phyloP scores from a whole-genome alignment of 1,140 invertebrate species.

The Macrosteles quadrilineatus region DNA sequence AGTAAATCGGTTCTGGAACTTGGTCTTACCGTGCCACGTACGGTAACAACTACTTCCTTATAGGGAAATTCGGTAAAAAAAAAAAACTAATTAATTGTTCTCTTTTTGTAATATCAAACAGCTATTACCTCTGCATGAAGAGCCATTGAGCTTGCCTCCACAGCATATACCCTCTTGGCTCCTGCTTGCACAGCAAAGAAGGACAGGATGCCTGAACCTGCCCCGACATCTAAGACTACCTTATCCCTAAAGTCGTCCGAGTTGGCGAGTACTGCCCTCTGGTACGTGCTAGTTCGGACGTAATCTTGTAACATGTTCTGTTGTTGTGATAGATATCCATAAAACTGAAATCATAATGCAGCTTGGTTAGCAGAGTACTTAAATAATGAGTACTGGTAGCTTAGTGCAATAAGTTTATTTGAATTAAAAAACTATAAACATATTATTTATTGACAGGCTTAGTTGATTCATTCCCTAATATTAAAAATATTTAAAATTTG shows the following conservation, averaged over 20 bases:
- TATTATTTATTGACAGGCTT: no score
- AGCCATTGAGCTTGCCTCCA: constrained; percentile 98
- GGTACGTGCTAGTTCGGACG: constrained; percentile 97
- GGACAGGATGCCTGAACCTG: constrained; percentile 95
- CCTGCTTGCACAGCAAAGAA: constrained; percentile 99
- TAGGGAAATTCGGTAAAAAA: no score
- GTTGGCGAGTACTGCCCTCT: constrained; percentile 94
- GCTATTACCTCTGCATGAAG: constrained; percentile 84
- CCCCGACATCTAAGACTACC: constrained; percentile 95
- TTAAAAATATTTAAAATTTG: no score
- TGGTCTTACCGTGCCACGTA: no score
- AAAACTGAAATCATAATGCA: constrained; percentile 75
- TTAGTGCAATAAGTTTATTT: no score
- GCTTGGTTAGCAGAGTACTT: neutral
- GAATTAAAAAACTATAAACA: no score
- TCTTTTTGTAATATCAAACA: no score
- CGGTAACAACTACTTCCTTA: no score
- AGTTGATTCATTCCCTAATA: no score
- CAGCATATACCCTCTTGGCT: constrained; percentile 95
- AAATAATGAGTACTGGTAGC: no score
- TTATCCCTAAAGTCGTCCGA: constrained; percentile 89
- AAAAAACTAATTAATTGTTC: neutral
- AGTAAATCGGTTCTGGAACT: no score
- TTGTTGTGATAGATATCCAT: constrained; percentile 98
- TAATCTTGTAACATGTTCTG: constrained; percentile 99